Base-by-base conservation (phyloP, 2,113 vertebrate genomes). In the Nettapus auritus region DNA sequence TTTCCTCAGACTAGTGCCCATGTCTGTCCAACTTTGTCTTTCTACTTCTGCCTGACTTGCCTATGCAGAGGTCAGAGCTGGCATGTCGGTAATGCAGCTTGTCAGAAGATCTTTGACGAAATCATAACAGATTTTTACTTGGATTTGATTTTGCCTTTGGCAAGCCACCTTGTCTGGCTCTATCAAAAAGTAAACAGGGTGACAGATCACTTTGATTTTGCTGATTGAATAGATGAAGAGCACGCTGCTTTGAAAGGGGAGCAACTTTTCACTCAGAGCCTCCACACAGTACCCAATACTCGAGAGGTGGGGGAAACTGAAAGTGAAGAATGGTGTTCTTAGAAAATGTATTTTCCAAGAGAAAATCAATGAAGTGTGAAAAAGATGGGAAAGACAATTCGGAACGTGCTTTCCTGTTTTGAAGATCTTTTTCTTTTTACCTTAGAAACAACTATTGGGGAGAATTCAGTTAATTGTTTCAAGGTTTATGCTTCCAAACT, bases 21-120 rank as follows among this genome's bases (percentile, higher is more conserved):
- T 31, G 40, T 67, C 29, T 34, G 23, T 42, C 31, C 36, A 59
- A 1, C 50, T 48, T 13, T 3, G 26, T 82, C 25, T 28, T 59
- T 20, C 26, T 40, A 19, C 69, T 19, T 69, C 42, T 34, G 36
- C 5, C 5, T 79, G 20, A 21, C 28, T 22, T 21, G 26, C 18
- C 48, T 28, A 1, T 28, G n/a, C 1, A 2, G 28, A 34, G 25
- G 12, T 42, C 57, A 9, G 38, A 40, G 8, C n/a, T 40, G 29
- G 13, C 12, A 3, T 5, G 20, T 71, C 3, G 1, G 36, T n/a
- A 16, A 14, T 12, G 18, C 14, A 11, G 21, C 23, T 52, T n/a
- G 12, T 3, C 3, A 4, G 33, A 52, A 69, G 31, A 40, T 60
- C 38, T 71, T 70, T 3, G 23, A 28, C 64, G 33, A 60, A 81